Base-by-base conservation (phyloP, 2,797 vertebrate genomes). In the Vespertilio murinus region DNA sequence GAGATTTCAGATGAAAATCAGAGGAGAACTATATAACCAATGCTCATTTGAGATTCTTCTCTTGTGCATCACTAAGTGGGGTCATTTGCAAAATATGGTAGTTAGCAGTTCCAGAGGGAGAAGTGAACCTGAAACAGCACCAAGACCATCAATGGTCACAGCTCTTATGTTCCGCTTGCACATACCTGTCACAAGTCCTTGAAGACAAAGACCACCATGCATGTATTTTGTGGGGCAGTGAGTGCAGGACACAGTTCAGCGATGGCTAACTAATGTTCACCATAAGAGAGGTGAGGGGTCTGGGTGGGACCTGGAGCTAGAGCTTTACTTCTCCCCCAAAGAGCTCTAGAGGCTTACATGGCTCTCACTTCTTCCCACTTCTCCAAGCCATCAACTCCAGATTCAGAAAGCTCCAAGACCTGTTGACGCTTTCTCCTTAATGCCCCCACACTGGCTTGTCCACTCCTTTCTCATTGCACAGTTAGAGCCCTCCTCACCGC, bases 1-100 rank as follows among this genome's bases (percentile, higher is more conserved):
- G 14, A 87, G 47, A 81, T 6, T 80, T 54, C 22, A 73, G 42
- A 49, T 79, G 54, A 45, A 91, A 78, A 80, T 69, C 25, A 74
- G 85, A 80, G 90, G 74, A 54, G 28, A 81, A 65, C 0, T 40
- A 10, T 8, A n/a, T 16, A 40, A 33, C 6, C 12, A 70, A 80
- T 25, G 59, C 25, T 56, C 42, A 59, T 28, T 12, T 65, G 59
- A 74, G 14, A 69, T 52, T 77, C n/a, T 86, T 22, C 18, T 90
- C 4, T 35, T 4, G 23, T 42, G 40, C 35, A 28, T 54, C 1
- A 56, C 49, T 74, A 70, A 84, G 30, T 38, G 35, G 38, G 16
- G 59, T 22, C 49, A 8, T 61, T 90, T 85, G 17, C 59, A 40
- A 95, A 74, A 42, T 47, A 45, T 54, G 23, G 42, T 28, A 38